phyloP scores from a whole-genome alignment of 2,888 invertebrate species.

The Drosophila yooni region DNA sequence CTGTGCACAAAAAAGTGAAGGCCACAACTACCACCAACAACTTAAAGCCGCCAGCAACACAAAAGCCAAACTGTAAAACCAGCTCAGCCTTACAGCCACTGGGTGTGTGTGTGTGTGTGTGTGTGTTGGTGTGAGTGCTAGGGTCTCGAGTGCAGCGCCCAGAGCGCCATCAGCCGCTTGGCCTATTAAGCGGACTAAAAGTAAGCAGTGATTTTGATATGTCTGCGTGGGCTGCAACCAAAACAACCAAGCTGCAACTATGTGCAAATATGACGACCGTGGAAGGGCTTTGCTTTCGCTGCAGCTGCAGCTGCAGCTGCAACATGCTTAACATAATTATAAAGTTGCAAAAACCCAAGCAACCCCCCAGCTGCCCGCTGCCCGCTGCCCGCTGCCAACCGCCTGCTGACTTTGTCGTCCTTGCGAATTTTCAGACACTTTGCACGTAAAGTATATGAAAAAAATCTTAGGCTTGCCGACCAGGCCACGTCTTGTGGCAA shows the following conservation, averaged over 20 bases:
- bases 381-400: constrained; percentile 1
- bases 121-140: constrained; percentile 7
- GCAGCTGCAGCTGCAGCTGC: constrained; percentile 42
- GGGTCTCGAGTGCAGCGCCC: constrained; percentile 38
- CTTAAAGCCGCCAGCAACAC: constrained; percentile 61
- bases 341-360: constrained; percentile 64
- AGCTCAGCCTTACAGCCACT: constrained; percentile 38
- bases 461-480: constrained; percentile 26
- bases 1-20: constrained; percentile 55
- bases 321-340: constrained; percentile 81
- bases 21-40: constrained; percentile 50
- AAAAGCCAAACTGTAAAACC: constrained; percentile 71
- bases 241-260: constrained; percentile 49
- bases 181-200: constrained; percentile 72
- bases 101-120: background rate
- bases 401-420: constrained; percentile 74
- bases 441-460: constrained; percentile 79
- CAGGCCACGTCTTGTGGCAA: constrained; percentile 36
- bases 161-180: constrained; percentile 62
- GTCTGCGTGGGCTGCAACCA: constrained; percentile 23
- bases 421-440: constrained; percentile 79
- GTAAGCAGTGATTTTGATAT: constrained; percentile 49
- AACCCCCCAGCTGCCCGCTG: background rate
- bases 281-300: constrained; percentile 13
- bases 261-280: constrained; percentile 34